Evolutionary conservation across 2,888 invertebrate genomes (phyloP), one percentile per base, ranked within the genome.

Genomic region (Lasioglossum leucozonium): DNA sequence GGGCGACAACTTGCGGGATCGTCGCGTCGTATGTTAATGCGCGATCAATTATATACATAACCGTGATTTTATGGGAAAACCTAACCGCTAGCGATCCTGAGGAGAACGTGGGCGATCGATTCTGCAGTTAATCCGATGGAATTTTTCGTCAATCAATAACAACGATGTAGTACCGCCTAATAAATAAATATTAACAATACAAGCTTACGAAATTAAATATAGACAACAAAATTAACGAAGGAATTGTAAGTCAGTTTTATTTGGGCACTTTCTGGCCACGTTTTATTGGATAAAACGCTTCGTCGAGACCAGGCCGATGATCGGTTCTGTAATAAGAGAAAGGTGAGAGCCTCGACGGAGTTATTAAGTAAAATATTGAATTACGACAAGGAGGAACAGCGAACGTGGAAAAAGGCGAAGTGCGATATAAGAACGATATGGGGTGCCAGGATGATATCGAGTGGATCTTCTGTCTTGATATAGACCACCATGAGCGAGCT

Each of bases 401-500:
- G 51, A 79, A 75, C 47, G 81, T 62, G 79, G 75, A 84, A 82
- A 62, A 77, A 67, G 73, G 81, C 42, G 58, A 30, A 40, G 62
- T 65, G 85, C 83, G 76, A 72, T 85, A 82, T 82, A 85, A 87
- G 78, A 79, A 87, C 85, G 85, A 85, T 87, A 87, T 62, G 55
- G 84, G 65, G 86, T 82, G 82, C 79, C 69, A 76, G 87, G 81
- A 84, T 87, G 89, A 88, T 92, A 92, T 92, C 91, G 91, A 93
- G 89, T 86, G 90, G 89, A 86, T 86, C 88, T 88, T 92, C 88
- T 91, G 91, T 91, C 91, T 92, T 90, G 92, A 93, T 92, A 92
- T 92, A 92, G 93, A 92, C 92, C 92, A 92, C 93, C 93, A 87
- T 91, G 92, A 90, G 91, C 89, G 92, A 90, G 91, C 84, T 85